Evolutionary conservation across 2,797 vertebrate genomes (phyloP), one percentile per base, ranked within the genome.

Genomic region (Sebastes oblongus): DNA sequence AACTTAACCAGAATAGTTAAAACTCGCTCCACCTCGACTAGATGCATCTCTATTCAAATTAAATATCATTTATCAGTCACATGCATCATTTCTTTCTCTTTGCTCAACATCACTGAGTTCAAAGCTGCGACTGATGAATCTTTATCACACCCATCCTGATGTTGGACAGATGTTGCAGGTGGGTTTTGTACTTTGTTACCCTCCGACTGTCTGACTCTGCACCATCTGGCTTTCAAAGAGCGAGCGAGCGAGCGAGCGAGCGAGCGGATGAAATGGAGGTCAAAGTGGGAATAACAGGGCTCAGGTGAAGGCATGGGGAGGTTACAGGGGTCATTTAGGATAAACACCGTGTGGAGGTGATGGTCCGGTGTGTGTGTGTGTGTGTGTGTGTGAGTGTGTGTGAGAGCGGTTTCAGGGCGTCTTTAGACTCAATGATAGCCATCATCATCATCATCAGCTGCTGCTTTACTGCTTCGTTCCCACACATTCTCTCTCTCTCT

Each of bases 391-490:
- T 32, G 32, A 10, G 32, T 32, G 32, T 32, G 32, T 36, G 34
- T 25, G 80, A 68, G 69, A 84, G 84, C 50, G 34, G 55, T 65
- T 59, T 69, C 20, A 82, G 80, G 86, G 75, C 77, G 4, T 86
- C 77, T 77, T 79, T 76, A 77, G 20, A 29, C 56, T 62, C 34
- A 76, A 3, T 65, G 30, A 87, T 27, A 25, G 25, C 25, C 80
- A 70, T 83, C 68, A 73, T 82, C 65, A 78, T 36, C 34, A 36
- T 36, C 34, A 36, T 22, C 22, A 22, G 3, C 69, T 70, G 73
- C 59, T 69, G 39, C 68, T 89, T 89, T 77, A 82, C 72, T 65
- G 66, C 69, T n/a, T 8, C 4, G 59, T 86, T 90, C 87, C 84
- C 91, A 90, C 84, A 67, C 84, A 59, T 60, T 76, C 68, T 65